Base-by-base conservation (phyloP, 2,888 invertebrate species). In the Pelosia muscerda region DNA sequence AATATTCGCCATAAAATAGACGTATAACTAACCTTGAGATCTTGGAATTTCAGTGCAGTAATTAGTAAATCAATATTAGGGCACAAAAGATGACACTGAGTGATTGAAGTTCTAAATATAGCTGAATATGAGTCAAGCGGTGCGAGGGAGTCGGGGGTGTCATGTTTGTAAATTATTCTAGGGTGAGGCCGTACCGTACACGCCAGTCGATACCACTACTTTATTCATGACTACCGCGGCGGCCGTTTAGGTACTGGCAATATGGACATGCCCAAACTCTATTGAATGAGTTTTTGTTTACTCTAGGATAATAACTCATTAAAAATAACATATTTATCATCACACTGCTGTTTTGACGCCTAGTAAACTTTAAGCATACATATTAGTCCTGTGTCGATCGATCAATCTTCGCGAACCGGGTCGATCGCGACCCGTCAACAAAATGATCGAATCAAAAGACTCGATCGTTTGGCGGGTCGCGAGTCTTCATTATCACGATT, bases 211-310 rank as follows among this genome's bases (percentile, higher is more conserved):
- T 95, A 94, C 80, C 84, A 86, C 92, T 95, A 87, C 89, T 87
- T 94, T 93, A 95, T 95, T 94, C 92, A 95, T 93, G 92, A 90
- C 88, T 86, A 79, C 84, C 78, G 88, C 82, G 88, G 81, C 88
- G 82, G 86, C 77, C 91, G 88, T 89, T 93, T 92, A 90, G 85
- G 74, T 81, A 82, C 74, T 76, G 73, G 77, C 83, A 81, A 78
- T 81, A 78, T 88, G 88, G 90, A 90, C 82, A 87, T 83, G 82
- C 74, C 85, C 74, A 68, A 73, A 75, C 67, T 78, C 66, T 72
- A 74, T 73, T 72, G 55, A 75, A 75, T 76, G 72, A 72, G 63
- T 68, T 79, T 78, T 74, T 67, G 71, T 64, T 69, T 64, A 63
- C 61, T 38, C 54, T 59, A 58, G 66, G 65, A 54, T 63, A 61